Evolutionary conservation across 2,888 invertebrate genomes (phyloP).

Genomic region (Amphipyra tragopoginis): DNA sequence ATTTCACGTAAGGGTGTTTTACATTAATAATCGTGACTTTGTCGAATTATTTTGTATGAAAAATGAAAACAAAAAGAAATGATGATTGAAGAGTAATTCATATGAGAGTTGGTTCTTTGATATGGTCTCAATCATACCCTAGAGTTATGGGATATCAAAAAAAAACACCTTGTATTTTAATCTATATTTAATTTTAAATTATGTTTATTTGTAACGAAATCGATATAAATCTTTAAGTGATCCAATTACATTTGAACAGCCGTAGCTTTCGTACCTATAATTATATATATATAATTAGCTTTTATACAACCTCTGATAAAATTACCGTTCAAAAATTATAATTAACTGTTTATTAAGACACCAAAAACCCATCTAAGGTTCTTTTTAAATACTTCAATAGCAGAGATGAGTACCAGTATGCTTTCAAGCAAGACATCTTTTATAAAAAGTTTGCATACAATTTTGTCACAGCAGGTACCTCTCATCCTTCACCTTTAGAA

Average conservation of each 20-base stretch:
- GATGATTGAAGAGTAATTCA: too few relatives aligned
- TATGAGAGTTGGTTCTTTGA: too few relatives aligned
- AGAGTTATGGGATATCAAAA: too few relatives aligned
- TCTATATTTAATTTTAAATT: constrained; percentile 14
- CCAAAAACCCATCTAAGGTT: not conserved
- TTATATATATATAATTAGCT: too few relatives aligned
- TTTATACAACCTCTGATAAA: not conserved
- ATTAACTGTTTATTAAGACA: not conserved
- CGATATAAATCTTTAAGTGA: not conserved
- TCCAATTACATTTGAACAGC: not conserved
- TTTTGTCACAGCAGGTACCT: constrained; percentile 46
- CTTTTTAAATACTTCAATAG: constrained; percentile 15
- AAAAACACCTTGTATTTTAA: too few relatives aligned
- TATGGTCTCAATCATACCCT: too few relatives aligned
- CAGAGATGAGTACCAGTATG: constrained; percentile 7
- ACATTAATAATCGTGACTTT: too few relatives aligned
- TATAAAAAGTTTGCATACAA: constrained; percentile 22
- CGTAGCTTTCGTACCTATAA: not conserved
- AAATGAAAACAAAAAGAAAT: too few relatives aligned
- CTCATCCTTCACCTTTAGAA: constrained; percentile 24
- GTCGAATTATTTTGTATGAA: too few relatives aligned
- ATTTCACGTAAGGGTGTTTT: too few relatives aligned
- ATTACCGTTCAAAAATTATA: too few relatives aligned
- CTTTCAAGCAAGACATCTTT: constrained; percentile 18
- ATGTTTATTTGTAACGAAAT: constrained; percentile 8